Evolutionary conservation across 2,797 vertebrate genomes (phyloP).

Genomic region (Macropodus opercularis): DNA sequence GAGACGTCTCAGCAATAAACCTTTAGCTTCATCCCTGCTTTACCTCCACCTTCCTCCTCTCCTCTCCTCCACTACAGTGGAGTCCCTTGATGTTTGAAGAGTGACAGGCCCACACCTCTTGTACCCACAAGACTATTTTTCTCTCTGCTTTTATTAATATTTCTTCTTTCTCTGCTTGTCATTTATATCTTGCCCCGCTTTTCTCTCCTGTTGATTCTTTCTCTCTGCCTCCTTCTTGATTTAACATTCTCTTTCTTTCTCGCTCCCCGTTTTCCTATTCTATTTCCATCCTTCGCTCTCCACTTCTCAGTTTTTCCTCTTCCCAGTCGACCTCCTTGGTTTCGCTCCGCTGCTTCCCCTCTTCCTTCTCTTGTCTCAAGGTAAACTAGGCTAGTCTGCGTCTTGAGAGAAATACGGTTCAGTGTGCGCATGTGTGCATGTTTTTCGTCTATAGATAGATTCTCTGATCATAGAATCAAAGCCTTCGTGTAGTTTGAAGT

Average conservation of each 20-base stretch:
- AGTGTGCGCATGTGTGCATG: slow-evolving; percentile 20
- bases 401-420: slow-evolving; percentile 46
- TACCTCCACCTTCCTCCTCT: slow-evolving; percentile 19
- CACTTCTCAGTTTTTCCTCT: slow-evolving; percentile 43
- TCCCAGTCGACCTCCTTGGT: slow-evolving; percentile 55
- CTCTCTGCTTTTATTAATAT: slow-evolving; percentile 16
- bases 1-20: slow-evolving; percentile 43
- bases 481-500: slow-evolving; percentile 39
- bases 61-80: slow-evolving; percentile 22
- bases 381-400: slow-evolving; percentile 60
- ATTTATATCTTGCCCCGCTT: slow-evolving; percentile 27
- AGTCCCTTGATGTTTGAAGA: slow-evolving; percentile 41
- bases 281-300: slow-evolving; percentile 44
- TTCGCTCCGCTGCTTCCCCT: slow-evolving; percentile 55
- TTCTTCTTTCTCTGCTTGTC: slow-evolving; percentile 20
- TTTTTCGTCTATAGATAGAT: slow-evolving; percentile 60
- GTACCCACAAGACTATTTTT: slow-evolving; percentile 17
- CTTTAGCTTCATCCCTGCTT: slow-evolving; percentile 17
- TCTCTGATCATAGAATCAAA: slow-evolving; percentile 61
- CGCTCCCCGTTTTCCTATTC: slow-evolving; percentile 39
- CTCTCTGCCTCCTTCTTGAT: not conserved
- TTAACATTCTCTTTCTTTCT: slow-evolving; percentile 22
- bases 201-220: slow-evolving; percentile 34
- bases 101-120: slow-evolving; percentile 38
- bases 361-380: slow-evolving; percentile 53